Conservation (phyloP, 2,888 invertebrate genomes). For the Sclerodermus sp. region DNA sequence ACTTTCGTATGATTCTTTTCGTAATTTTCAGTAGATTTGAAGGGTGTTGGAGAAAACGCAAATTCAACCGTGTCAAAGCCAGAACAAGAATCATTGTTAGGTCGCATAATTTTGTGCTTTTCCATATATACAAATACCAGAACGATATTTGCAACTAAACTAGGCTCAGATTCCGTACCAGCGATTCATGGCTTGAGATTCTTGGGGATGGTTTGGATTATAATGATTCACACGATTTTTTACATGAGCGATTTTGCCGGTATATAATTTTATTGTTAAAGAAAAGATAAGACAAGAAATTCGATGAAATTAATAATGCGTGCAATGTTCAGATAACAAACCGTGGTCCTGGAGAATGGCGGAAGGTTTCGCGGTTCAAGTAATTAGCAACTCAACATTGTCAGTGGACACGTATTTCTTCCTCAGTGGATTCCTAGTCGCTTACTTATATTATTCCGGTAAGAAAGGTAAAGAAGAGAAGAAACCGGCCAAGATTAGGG, state of each 20-base stretch:
- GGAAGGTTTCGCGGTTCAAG: conserved; percentile 50
- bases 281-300: too few species aligned
- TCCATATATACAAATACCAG: conserved; percentile 59
- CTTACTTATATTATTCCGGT: conserved; percentile 36
- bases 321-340: conserved; percentile 47
- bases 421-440: conserved; percentile 50
- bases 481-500: conserved; percentile 19
- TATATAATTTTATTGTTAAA: too few species aligned
- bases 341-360: conserved; percentile 47
- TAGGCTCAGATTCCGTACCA: conserved; percentile 47
- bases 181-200: conserved; percentile 61
- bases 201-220: conserved; percentile 64
- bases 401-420: conserved; percentile 61
- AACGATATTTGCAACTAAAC: conserved; percentile 53
- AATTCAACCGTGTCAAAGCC: conserved; percentile 27
- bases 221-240: conserved; percentile 60
- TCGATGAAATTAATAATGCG: too few species aligned
- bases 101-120: conserved; percentile 56
- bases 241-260: conserved; percentile 54
- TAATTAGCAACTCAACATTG: conserved; percentile 57
- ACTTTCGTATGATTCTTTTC: too few species aligned
- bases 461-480: conserved; percentile 21
- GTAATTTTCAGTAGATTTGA: conserved; percentile 1
- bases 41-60: conserved; percentile 19
- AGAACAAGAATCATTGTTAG: conserved; percentile 21